phyloP scores from a whole-genome alignment of 2,888 invertebrate genomes.

The Pediacus dermestoides region DNA sequence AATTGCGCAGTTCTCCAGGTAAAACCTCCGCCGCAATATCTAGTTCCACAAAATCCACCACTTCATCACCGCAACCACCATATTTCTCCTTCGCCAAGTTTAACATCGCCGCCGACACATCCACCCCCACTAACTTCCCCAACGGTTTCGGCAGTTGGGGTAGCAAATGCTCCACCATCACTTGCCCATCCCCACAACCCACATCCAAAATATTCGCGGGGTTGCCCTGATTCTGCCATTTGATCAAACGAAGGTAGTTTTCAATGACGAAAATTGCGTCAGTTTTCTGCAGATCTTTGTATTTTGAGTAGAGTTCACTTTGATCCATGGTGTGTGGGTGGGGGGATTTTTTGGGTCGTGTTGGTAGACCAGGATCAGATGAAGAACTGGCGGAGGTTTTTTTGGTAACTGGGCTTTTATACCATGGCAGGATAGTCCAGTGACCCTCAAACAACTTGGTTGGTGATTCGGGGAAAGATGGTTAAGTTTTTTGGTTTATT shows the following conservation, averaged over 20 bases:
- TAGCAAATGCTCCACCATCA: constrained; percentile 61
- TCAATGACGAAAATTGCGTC: constrained; percentile 63
- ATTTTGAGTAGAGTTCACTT: constrained; percentile 65
- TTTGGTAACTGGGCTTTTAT: constrained; percentile 18
- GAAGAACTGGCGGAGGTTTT: not conserved
- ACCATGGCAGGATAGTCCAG: constrained; percentile 20
- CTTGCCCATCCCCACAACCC: constrained; percentile 72
- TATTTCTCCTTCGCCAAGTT: constrained; percentile 58
- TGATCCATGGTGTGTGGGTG: constrained; percentile 36
- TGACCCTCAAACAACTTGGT: constrained; percentile 19
- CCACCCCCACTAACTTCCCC: constrained; percentile 59
- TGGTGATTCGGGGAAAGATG: constrained; percentile 4
- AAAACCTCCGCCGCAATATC: constrained; percentile 58
- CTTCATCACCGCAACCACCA: constrained; percentile 44
- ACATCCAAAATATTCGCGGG: constrained; percentile 62
- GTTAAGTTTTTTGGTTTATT: too few relatives aligned
- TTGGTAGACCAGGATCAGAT: too few relatives aligned
- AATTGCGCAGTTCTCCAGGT: constrained; percentile 50
- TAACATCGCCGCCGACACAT: constrained; percentile 70
- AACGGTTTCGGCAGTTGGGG: constrained; percentile 59
- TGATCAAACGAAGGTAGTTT: constrained; percentile 58
- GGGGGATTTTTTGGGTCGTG: not conserved
- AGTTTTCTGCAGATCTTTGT: constrained; percentile 65
- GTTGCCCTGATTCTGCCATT: constrained; percentile 50
- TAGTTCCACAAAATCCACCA: constrained; percentile 53